phyloP scores from a whole-genome alignment of 92 coral and sea anemone species.

The Zoanthus solanderi region DNA sequence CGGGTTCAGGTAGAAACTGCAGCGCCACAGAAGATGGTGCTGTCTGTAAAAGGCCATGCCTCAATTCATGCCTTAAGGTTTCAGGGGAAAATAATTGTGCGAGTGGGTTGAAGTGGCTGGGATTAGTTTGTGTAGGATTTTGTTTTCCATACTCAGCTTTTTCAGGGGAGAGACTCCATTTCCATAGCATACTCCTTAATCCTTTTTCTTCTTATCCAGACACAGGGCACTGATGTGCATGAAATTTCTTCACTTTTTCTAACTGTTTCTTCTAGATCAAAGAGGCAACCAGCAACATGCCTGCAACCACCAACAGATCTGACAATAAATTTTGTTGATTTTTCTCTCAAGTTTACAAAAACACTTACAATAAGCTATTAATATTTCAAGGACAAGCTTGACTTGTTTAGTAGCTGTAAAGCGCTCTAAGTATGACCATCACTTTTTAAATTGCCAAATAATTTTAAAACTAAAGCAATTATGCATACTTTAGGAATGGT shows the following conservation, averaged over 20 bases:
- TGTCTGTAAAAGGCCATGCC: background rate
- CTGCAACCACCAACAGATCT: slow-evolving; percentile 41
- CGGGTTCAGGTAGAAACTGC: slow-evolving; percentile 13
- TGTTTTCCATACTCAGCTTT: slow-evolving; percentile 26
- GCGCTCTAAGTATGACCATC: background rate
- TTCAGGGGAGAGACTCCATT: background rate
- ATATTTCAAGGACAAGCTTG: background rate
- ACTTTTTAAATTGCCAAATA: background rate
- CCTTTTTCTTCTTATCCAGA: slow-evolving; percentile 18
- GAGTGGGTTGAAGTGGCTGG: slow-evolving; percentile 14
- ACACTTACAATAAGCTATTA: background rate
- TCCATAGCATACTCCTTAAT: slow-evolving; percentile 3
- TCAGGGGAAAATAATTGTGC: background rate
- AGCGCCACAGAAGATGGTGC: slow-evolving; percentile 31
- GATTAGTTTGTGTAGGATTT: background rate
- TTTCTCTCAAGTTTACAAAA: background rate
- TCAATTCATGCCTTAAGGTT: background rate
- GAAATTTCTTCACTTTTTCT: slow-evolving; percentile 16
- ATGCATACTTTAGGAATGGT: background rate
- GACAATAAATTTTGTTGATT: background rate
- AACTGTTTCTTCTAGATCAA: slow-evolving; percentile 27
- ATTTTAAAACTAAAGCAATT: background rate
- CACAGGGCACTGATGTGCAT: background rate
- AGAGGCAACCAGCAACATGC: slow-evolving; percentile 7
- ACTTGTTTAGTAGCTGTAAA: background rate